Evolutionary conservation across 2,797 vertebrate species (phyloP).

Genomic region (Peromyscus melanophrys): DNA sequence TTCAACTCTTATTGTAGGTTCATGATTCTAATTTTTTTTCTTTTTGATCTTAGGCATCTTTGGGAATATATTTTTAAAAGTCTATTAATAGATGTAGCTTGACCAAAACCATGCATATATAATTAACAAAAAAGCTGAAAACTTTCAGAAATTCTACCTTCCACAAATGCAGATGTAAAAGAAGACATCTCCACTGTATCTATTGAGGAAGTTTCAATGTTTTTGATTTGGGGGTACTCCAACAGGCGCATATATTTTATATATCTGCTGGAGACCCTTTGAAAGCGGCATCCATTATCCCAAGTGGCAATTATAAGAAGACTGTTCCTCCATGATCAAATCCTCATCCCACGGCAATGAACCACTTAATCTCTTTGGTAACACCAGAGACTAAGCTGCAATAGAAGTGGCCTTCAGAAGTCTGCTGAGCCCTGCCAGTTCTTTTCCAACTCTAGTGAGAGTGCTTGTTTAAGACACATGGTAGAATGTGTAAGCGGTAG

Average conservation of each 20-base stretch:
- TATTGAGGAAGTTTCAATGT: neutral
- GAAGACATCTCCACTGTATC: neutral
- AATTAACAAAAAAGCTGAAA: neutral
- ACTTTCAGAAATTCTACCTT: neutral
- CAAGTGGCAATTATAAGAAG: neutral
- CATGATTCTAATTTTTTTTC: conserved; percentile 9
- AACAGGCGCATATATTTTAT: neutral
- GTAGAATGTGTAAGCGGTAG: neutral
- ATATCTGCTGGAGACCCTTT: neutral
- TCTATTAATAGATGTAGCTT: neutral
- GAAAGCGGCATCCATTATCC: neutral
- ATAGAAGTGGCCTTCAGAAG: neutral
- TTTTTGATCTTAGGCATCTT: conserved; percentile 41
- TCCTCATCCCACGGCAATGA: neutral
- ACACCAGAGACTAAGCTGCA: neutral
- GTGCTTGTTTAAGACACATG: neutral
- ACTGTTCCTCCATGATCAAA: neutral
- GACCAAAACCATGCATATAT: neutral
- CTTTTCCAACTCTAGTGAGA: neutral
- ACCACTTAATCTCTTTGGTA: neutral
- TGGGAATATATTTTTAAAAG: conserved; percentile 48
- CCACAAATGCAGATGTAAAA: neutral
- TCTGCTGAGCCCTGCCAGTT: neutral
- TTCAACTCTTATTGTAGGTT: conserved; percentile 51
- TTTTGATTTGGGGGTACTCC: neutral